Base-by-base conservation (phyloP, 23 tunicate genomes). In the Phallusia fumigata region DNA sequence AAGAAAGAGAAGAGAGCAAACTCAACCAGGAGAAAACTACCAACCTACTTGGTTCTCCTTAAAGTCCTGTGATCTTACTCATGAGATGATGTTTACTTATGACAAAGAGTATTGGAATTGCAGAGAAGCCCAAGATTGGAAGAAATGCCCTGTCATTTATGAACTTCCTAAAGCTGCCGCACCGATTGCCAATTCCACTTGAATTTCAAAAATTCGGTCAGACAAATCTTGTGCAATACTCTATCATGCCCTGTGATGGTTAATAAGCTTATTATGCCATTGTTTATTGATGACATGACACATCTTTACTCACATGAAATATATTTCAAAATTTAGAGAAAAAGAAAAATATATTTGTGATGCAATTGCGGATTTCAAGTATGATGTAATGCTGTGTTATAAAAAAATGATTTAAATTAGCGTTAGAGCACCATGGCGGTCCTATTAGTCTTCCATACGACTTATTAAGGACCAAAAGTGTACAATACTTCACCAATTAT, bases 61-160 rank as follows among this genome's bases (percentile, higher is more conserved):
- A 28, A 65, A 77, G 19, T 80, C 53, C 10, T 84, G 95, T 76
- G 87, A 83, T 10, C 51, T 78, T 16, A 92, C 90, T 50, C 86
- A 84, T 76, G 95, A 92, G 47, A 30, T 74, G 5, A 51, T 85
- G 11, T 72, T 64, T 74, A 80, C 81, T 0, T 97, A 53, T 80
- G 69, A 69, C 24, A 81, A 81, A 36, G 76, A 87, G 49, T 97
- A 97, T 64, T 97, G 99, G 99, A 83, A 86, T 0, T 65, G 73
- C 19, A 97, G 93, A 80, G 89, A 92, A 76, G 82, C 74, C 32
- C 81, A 86, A 72, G 95, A 89, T 78, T 97, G 99, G 99, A 47
- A 81, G 0, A 80, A 74, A 36, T 83, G 91, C 35, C 58, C 90
- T 3, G 47, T 72, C 35, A 93, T 97, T 78, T 97, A 88, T 79